Percentiles rank a stretch among this genome's conserved stretches.
Evolutionary conservation across 2,888 invertebrate genomes (phyloP).

Genomic region (Lacanobia oleracea): DNA sequence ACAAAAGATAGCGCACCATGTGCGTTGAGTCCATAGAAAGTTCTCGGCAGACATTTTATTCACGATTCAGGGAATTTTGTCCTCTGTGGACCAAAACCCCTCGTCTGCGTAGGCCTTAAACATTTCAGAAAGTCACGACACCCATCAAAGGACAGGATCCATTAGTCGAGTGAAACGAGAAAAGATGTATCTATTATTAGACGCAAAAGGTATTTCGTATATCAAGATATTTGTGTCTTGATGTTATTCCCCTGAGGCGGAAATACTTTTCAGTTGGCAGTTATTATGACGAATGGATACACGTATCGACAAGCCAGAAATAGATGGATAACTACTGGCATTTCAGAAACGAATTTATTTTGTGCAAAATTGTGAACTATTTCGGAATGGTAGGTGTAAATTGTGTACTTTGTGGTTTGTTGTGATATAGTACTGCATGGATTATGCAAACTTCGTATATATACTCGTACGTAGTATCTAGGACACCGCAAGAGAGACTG

Average conservation of each 20-base stretch:
- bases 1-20: no score
- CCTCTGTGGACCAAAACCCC: no score
- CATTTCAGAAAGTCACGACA: conserved; percentile 9
- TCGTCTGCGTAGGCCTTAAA: no score
- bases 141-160: conserved; percentile 25
- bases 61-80: no score
- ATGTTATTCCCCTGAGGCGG: conserved; percentile 24
- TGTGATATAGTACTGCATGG: conserved; percentile 6
- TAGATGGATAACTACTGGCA: conserved; percentile 11
- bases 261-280: conserved; percentile 27
- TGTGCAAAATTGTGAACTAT: background rate
- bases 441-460: background rate
- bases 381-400: conserved; percentile 8
- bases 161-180: conserved; percentile 29
- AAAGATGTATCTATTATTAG: conserved; percentile 29
- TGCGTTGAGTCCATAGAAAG: no score
- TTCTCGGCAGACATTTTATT: no score
- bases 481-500: background rate
- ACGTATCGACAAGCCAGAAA: conserved; percentile 17
- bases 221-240: conserved; percentile 35
- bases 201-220: conserved; percentile 28
- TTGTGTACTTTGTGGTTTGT: background rate
- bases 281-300: conserved; percentile 39
- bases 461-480: no score
- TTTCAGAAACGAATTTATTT: conserved; percentile 26